These are phyloP conservation scores for Muntiacus reevesi DNA, from an alignment of 2,113 vertebrate species.

Conservation along the genomic window DNA sequence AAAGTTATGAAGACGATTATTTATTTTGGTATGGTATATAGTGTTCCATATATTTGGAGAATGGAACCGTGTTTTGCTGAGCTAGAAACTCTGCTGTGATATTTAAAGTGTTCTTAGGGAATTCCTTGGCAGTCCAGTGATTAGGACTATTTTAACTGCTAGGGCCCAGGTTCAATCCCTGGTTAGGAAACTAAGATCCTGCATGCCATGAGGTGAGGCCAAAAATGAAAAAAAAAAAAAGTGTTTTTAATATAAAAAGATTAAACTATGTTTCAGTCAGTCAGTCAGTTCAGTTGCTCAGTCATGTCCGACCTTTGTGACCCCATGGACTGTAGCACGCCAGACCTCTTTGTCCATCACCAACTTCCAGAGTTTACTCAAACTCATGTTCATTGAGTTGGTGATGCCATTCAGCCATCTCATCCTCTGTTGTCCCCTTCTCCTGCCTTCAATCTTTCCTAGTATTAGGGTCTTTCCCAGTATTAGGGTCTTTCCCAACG, in stretches of 20 bases:
- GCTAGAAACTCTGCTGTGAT: not conserved
- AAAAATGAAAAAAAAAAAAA: not conserved
- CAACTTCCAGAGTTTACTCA: not conserved
- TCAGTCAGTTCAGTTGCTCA: not conserved
- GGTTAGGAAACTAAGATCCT: not conserved
- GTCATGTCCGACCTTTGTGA: not conserved
- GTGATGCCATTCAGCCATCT: not conserved
- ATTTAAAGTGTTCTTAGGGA: not conserved
- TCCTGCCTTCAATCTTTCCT: not conserved
- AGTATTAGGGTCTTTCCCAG: not conserved
- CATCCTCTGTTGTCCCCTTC: not conserved
- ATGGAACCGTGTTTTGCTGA: not conserved
- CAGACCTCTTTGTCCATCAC: not conserved
- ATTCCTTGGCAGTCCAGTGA: not conserved
- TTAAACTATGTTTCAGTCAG: not conserved
- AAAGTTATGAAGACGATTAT: not conserved
- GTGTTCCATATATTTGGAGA: not conserved
- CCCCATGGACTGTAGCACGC: not conserved
- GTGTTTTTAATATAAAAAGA: not conserved
- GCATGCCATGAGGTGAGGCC: not conserved
- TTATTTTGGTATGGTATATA: not conserved
- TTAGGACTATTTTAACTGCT: not conserved
- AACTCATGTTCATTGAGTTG: not conserved
- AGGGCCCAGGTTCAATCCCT: not conserved
- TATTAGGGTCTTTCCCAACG: not conserved